phyloP scores from a whole-genome alignment of 2,113 vertebrate species.

The Orthonyx spaldingii region DNA sequence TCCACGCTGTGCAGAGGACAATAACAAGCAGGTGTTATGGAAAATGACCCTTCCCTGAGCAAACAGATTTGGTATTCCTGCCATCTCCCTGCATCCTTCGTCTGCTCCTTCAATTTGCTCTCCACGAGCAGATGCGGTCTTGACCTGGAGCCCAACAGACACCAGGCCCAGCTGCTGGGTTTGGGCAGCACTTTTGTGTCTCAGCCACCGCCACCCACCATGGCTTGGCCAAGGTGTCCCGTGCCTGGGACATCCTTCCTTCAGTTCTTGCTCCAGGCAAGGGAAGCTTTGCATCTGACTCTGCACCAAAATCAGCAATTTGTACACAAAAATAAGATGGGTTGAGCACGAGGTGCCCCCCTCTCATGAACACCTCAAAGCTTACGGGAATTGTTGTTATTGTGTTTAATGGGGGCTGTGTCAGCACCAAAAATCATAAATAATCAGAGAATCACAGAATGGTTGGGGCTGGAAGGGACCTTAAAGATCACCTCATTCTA shows the following conservation, averaged over 20 bases:
- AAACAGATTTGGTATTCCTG: not conserved
- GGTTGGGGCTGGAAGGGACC: not conserved
- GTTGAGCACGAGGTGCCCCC: fast-evolving
- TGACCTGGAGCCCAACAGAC: fast-evolving
- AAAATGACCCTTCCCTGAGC: not conserved
- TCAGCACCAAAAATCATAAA: not conserved
- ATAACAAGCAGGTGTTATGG: not conserved
- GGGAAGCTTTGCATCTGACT: not conserved
- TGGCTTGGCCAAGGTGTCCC: not conserved
- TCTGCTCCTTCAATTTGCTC: not conserved
- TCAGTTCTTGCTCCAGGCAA: not conserved
- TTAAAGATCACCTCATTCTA: fast-evolving
- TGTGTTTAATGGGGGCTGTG: not conserved
- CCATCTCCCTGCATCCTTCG: not conserved
- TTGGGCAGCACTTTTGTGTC: not conserved
- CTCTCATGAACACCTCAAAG: not conserved
- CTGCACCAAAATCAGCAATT: not conserved
- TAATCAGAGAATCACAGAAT: not conserved
- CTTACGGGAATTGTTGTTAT: not conserved
- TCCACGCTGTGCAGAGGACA: not conserved
- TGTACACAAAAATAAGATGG: not conserved
- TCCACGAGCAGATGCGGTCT: not conserved
- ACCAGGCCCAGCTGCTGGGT: fast-evolving
- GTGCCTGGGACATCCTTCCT: fast-evolving
- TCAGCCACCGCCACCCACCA: no score